These are phyloP conservation scores for Stomorhina lunata DNA, from an alignment of 2,888 invertebrate genomes.

Conservation along the genomic window DNA sequence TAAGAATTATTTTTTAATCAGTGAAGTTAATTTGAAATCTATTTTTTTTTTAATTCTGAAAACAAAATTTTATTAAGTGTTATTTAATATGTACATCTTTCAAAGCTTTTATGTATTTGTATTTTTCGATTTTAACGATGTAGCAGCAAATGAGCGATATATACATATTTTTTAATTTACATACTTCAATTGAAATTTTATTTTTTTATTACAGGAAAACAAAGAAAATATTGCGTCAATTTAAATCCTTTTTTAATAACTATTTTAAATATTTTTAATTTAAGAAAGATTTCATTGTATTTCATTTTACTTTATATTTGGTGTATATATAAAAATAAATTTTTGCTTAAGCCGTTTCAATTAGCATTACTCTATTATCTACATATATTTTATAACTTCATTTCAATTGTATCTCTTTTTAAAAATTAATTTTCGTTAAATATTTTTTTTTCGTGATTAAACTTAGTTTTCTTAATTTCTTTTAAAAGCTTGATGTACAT, in stretches of 20 bases:
- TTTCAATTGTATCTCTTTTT: neutral
- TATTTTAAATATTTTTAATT: neutral
- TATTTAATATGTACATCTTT: too few species aligned
- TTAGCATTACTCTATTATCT: neutral
- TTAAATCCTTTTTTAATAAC: neutral
- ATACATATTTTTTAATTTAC: neutral
- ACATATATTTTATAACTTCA: neutral
- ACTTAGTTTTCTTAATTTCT: neutral
- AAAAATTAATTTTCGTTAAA: too few species aligned
- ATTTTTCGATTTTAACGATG: too few species aligned
- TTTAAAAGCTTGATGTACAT: neutral
- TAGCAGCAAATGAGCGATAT: too few species aligned
- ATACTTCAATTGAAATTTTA: neutral
- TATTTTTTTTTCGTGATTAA: neutral
- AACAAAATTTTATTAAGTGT: too few species aligned
- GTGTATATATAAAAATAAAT: neutral
- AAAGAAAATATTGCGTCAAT: slow-evolving; percentile 71
- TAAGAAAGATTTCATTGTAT: slow-evolving; percentile 10
- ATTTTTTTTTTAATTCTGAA: too few species aligned
- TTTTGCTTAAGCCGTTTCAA: neutral
- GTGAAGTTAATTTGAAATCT: too few species aligned
- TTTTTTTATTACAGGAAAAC: slow-evolving; percentile 70
- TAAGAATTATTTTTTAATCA: too few species aligned
- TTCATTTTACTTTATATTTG: neutral
- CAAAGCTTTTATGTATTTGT: too few species aligned